Evolutionary conservation across 2,113 vertebrate genomes (phyloP).

Genomic region (Thalassoma bifasciatum): DNA sequence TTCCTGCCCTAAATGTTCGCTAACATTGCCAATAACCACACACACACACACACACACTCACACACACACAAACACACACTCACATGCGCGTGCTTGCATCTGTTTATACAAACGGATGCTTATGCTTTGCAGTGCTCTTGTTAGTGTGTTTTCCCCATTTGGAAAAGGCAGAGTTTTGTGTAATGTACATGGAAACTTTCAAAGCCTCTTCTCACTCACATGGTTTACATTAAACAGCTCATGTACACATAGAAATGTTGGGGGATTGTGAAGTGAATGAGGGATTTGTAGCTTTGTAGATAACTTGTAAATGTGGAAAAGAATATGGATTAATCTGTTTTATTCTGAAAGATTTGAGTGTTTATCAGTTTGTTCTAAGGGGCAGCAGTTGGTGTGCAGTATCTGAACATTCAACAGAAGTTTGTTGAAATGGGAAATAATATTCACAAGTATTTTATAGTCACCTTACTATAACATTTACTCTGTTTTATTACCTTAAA

Average conservation of each 20-base stretch:
- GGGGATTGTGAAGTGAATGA: background rate
- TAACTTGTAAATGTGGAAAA: background rate
- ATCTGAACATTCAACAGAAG: too few relatives aligned
- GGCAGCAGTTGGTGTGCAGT: too few relatives aligned
- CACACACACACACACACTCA: background rate
- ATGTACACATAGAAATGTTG: background rate
- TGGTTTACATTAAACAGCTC: background rate
- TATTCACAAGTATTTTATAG: too few relatives aligned
- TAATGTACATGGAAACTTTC: conserved; percentile 6
- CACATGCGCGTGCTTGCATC: background rate
- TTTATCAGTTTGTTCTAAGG: too few relatives aligned
- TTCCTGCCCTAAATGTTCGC: conserved; percentile 19
- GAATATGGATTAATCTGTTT: too few relatives aligned
- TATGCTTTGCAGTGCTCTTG: conserved; percentile 6
- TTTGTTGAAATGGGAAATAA: too few relatives aligned
- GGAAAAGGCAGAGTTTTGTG: conserved; percentile 17
- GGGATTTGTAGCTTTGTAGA: background rate
- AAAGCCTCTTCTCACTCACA: background rate
- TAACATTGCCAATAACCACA: conserved; percentile 16
- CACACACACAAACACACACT: conserved; percentile 1
- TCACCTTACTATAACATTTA: too few relatives aligned
- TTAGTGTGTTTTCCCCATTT: conserved; percentile 10
- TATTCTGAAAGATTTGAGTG: too few relatives aligned
- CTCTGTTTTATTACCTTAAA: too few relatives aligned
- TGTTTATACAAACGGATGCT: conserved; percentile 25